Conservation (phyloP, 2,888 invertebrate species). For the Agriopis marginaria region DNA sequence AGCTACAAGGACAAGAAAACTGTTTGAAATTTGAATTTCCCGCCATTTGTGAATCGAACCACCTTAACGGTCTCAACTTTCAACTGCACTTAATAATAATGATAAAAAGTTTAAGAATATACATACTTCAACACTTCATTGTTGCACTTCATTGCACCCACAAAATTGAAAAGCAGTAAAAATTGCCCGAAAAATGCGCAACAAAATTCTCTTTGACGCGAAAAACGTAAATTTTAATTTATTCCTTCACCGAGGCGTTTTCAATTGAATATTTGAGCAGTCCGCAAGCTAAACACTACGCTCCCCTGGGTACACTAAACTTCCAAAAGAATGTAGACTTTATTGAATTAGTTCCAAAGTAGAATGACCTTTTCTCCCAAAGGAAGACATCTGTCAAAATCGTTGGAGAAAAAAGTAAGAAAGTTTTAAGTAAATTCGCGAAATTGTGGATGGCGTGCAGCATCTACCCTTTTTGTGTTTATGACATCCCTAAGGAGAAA, state of each 20-base stretch:
- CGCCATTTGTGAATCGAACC: no score
- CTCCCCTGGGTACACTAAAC: constrained; percentile 35
- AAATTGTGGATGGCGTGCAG: constrained; percentile 48
- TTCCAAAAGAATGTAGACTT: constrained; percentile 35
- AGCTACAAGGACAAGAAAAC: no score
- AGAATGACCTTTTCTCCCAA: constrained; percentile 51
- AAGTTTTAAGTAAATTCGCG: constrained; percentile 53
- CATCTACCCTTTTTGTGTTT: constrained; percentile 35
- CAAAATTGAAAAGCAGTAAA: not conserved
- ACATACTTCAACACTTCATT: no score
- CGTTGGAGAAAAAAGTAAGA: constrained; percentile 49
- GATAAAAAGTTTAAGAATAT: no score
- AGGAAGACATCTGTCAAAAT: constrained; percentile 60
- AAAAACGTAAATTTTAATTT: constrained; percentile 19
- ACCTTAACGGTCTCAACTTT: no score
- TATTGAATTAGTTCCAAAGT: constrained; percentile 58
- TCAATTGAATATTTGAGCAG: constrained; percentile 26
- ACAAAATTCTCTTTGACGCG: constrained; percentile 1
- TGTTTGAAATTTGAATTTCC: no score
- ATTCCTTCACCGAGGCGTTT: constrained; percentile 4
- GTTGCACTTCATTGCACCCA: not conserved
- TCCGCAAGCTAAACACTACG: constrained; percentile 27
- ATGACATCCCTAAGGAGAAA: constrained; percentile 31
- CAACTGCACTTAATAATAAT: no score
- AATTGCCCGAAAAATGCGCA: not conserved